phyloP scores from a whole-genome alignment of 2,888 invertebrate genomes.

The Leptothorax acervorum region DNA sequence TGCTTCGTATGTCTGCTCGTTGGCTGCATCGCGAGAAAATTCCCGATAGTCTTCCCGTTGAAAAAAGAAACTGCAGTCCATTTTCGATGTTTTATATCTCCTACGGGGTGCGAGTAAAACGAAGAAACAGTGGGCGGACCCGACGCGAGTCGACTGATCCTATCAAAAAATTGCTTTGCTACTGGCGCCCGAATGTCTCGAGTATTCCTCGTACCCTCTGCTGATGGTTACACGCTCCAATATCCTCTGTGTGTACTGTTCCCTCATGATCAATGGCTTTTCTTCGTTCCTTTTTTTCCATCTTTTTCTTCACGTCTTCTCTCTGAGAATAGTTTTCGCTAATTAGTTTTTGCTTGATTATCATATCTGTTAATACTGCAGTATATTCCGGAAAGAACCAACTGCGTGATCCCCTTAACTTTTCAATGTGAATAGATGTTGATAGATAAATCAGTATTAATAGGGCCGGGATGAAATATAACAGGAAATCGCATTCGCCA shows the following conservation, averaged over 20 bases:
- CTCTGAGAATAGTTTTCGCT: slow-evolving; percentile 1
- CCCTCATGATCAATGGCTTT: slow-evolving; percentile 54
- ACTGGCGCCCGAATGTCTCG: slow-evolving; percentile 76
- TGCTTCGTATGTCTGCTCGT: not conserved
- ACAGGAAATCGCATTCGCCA: not conserved
- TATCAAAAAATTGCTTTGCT: slow-evolving; percentile 82
- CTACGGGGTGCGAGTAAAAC: slow-evolving; percentile 63
- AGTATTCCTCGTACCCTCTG: slow-evolving; percentile 55
- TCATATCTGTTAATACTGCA: not conserved
- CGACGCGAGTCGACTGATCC: slow-evolving; percentile 76
- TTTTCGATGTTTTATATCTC: slow-evolving; percentile 73
- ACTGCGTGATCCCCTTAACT: not conserved
- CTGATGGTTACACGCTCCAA: slow-evolving; percentile 67
- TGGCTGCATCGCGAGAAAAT: slow-evolving; percentile 67
- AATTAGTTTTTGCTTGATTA: slow-evolving; percentile 29
- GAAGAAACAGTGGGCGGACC: slow-evolving; percentile 72
- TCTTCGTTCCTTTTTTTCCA: slow-evolving; percentile 17
- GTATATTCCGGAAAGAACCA: slow-evolving; percentile 1
- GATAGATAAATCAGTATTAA: slow-evolving; percentile 6
- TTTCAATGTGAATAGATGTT: slow-evolving; percentile 3
- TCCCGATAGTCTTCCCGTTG: slow-evolving; percentile 60
- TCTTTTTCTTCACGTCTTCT: not conserved
- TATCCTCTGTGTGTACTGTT: slow-evolving; percentile 64
- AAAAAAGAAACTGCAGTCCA: slow-evolving; percentile 68
- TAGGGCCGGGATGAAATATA: not conserved